Conservation (phyloP, 2,113 vertebrate genomes). For the Mirza zaza region DNA sequence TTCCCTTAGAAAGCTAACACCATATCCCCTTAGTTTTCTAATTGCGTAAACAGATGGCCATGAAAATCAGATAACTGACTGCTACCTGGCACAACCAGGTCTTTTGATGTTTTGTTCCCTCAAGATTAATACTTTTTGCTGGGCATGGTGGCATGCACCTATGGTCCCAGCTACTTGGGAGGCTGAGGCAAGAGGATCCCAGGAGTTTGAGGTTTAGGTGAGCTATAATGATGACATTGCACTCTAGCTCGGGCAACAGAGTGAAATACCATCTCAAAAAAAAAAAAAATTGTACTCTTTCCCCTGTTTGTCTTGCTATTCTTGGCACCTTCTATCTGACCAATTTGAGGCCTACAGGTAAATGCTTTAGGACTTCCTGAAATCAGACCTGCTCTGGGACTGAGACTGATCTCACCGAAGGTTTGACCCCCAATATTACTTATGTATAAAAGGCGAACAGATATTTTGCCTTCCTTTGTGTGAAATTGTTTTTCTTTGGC, state of each 20-base stretch:
- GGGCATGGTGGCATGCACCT: too few relatives aligned
- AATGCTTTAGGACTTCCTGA: background rate
- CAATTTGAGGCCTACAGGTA: background rate
- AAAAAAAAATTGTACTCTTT: background rate
- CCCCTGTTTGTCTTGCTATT: background rate
- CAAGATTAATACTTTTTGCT: background rate
- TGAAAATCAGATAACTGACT: background rate
- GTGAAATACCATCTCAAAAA: too few relatives aligned
- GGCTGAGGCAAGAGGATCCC: too few relatives aligned
- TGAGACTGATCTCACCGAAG: background rate
- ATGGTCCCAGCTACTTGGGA: too few relatives aligned
- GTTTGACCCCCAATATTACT: background rate
- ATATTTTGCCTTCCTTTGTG: slow-evolving; percentile 20
- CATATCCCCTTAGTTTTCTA: background rate
- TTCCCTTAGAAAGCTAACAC: background rate
- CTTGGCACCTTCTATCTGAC: background rate
- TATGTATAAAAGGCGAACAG: background rate
- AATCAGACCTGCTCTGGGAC: background rate
- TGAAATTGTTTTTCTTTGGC: slow-evolving; percentile 2
- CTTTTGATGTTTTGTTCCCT: background rate
- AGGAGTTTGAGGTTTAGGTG: too few relatives aligned
- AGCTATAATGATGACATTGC: too few relatives aligned
- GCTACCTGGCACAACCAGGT: background rate
- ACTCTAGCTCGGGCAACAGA: too few relatives aligned
- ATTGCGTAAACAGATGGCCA: background rate